Base-by-base conservation (phyloP, 2,888 invertebrate genomes). In the Thalpophila matura region DNA sequence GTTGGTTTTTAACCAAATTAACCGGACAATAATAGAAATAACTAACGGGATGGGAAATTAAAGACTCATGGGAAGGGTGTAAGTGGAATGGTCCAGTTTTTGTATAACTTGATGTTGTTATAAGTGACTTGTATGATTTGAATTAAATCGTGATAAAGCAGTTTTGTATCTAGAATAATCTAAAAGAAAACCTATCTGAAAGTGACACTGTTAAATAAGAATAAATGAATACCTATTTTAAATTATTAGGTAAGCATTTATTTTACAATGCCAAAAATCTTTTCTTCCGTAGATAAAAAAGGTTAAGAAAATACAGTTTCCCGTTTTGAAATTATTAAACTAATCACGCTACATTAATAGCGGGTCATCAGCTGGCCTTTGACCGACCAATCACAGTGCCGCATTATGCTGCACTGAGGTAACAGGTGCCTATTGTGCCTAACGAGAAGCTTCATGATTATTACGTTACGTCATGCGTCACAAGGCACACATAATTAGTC, bases 381-480 rank as follows among this genome's bases (percentile, higher is more conserved):
- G 42, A 37, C 49, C 18, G 16, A 1, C 62, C 26, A 43, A 50
- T 64, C 46, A 53, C 55, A 64, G 47, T 35, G 26, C 12, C 18
- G 3, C 14, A 26, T 26, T 20, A 61, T 14, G 14, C 60, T 29
- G 27, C 61, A 42, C 12, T 16, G 40, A 70, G 38, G 46, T 49
- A 74, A 74, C 38, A 43, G 14, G n/a, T 24, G 26, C 42, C 53
- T 37, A 68, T 68, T 70, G 49, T 70, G 40, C 14, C 35, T 46
- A 46, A 68, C 43, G 45, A 67, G 47, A 16, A 35, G 12, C 29
- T 58, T 47, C 50, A 66, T n/a, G n/a, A n/a, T n/a, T n/a, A n/a
- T 59, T 38, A 55, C 22, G n/a, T 70, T 56, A 74, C 33, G 24
- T 66, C 55, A 64, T 26, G 22, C 43, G 38, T 43, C 37, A 47